A percentile compares a stretch with the other conserved stretches of the same genome.
Conservation (phyloP, 2,888 invertebrate species). For the Tortricodes alternella region DNA sequence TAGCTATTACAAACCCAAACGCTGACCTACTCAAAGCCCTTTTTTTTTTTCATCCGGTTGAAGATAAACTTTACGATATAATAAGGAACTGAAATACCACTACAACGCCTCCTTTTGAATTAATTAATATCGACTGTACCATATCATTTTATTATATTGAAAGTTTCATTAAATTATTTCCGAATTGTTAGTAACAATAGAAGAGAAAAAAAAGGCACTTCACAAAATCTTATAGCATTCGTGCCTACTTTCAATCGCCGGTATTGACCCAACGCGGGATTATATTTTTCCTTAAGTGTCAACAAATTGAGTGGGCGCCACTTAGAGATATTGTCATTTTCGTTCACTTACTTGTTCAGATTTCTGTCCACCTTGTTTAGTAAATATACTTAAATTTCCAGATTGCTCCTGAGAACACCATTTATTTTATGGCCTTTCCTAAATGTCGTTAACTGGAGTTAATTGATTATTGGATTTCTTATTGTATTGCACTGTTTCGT, state of each 20-base stretch:
- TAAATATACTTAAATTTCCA: no score
- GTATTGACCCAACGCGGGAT: slow-evolving; percentile 34
- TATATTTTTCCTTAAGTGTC: slow-evolving; percentile 36
- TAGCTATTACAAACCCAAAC: no score
- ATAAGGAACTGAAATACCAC: no score
- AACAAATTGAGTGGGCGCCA: slow-evolving; percentile 31
- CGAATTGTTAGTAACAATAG: slow-evolving; percentile 2
- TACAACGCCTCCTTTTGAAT: no score
- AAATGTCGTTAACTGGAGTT: not conserved
- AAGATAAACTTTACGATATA: no score
- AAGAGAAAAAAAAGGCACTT: slow-evolving; percentile 13
- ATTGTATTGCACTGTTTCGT: slow-evolving; percentile 38
- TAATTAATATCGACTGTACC: not conserved
- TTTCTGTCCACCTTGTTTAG: not conserved
- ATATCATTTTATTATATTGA: not conserved
- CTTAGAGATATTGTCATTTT: slow-evolving; percentile 17
- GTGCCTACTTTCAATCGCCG: slow-evolving; percentile 27
- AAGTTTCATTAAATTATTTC: slow-evolving; percentile 1
- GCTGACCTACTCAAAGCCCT: no score
- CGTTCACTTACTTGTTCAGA: not conserved
- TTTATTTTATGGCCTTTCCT: not conserved
- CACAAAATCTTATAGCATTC: not conserved
- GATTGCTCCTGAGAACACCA: not conserved
- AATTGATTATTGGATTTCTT: slow-evolving; percentile 20
- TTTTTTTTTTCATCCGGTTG: no score